phyloP scores from a whole-genome alignment of 2,797 vertebrate genomes.

The Eremophila alpestris region DNA sequence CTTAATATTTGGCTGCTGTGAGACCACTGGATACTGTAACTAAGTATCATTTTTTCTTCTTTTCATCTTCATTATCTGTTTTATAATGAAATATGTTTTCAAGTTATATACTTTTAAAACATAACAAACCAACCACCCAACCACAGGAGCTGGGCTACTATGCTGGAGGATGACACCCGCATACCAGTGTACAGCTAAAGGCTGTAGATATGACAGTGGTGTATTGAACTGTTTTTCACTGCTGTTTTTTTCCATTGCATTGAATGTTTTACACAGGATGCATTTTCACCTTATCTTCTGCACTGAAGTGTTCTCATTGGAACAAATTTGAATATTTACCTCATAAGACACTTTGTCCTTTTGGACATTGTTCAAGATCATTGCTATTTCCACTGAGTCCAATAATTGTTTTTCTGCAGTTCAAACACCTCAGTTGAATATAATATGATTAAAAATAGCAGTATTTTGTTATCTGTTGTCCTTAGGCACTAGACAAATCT shows the following conservation, averaged over 20 bases:
- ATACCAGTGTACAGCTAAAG: neutral
- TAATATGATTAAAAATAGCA: neutral
- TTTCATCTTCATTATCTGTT: neutral
- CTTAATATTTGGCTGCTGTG: neutral
- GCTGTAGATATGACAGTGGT: accelerated
- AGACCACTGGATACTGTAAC: neutral
- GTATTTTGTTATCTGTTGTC: neutral
- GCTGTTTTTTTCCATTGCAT: neutral
- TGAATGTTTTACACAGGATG: neutral
- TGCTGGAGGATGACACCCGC: neutral
- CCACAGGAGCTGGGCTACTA: accelerated
- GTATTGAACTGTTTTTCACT: neutral
- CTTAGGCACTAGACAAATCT: neutral
- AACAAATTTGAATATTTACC: neutral
- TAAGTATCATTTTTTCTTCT: neutral
- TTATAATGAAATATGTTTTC: neutral
- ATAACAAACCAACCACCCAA: accelerated
- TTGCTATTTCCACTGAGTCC: neutral
- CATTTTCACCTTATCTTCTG: neutral
- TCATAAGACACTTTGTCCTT: neutral
- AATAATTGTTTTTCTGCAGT: neutral
- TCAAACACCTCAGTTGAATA: neutral
- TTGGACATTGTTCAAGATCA: neutral
- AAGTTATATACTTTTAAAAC: neutral
- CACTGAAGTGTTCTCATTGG: neutral